A percentile compares a stretch with the other conserved stretches of the same genome.
These are phyloP conservation scores for Ellobius talpinus DNA, from an alignment of 2,113 vertebrate species.

Conservation along the genomic window DNA sequence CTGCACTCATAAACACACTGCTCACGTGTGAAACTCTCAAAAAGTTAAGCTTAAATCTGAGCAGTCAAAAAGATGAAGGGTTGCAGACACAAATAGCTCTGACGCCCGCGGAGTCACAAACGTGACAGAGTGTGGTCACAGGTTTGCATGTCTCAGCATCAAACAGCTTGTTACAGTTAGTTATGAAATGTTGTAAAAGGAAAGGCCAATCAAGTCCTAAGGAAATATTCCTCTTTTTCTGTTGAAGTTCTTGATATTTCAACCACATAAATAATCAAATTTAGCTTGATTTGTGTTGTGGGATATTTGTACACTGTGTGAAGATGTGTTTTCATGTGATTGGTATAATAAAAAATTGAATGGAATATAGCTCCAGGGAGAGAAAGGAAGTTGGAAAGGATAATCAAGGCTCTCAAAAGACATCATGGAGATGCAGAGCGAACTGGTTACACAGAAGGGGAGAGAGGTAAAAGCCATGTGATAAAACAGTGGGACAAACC, in stretches of 20 bases:
- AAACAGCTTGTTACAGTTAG: background rate
- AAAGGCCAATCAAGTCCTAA: constrained; percentile 5
- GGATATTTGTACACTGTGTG: too few species aligned
- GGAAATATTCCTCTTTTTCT: background rate
- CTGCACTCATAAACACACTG: too few species aligned
- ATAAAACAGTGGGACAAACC: background rate
- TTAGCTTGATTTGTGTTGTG: background rate
- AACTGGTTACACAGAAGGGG: background rate
- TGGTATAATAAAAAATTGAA: too few species aligned
- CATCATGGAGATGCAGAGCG: background rate
- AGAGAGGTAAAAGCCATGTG: background rate
- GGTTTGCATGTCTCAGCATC: background rate
- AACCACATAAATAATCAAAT: constrained; percentile 33
- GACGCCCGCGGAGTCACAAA: background rate
- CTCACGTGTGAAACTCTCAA: too few species aligned
- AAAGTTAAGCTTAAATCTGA: too few species aligned
- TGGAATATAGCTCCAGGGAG: too few species aligned
- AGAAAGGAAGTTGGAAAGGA: too few species aligned
- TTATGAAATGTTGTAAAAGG: background rate
- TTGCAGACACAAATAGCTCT: background rate
- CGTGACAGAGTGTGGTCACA: background rate
- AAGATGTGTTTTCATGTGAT: too few species aligned
- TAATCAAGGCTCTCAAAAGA: too few species aligned
- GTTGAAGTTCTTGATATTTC: background rate
- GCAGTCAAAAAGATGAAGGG: background rate